phyloP scores from a whole-genome alignment of 2,797 vertebrate species.

The Cetoscarus ocellatus region DNA sequence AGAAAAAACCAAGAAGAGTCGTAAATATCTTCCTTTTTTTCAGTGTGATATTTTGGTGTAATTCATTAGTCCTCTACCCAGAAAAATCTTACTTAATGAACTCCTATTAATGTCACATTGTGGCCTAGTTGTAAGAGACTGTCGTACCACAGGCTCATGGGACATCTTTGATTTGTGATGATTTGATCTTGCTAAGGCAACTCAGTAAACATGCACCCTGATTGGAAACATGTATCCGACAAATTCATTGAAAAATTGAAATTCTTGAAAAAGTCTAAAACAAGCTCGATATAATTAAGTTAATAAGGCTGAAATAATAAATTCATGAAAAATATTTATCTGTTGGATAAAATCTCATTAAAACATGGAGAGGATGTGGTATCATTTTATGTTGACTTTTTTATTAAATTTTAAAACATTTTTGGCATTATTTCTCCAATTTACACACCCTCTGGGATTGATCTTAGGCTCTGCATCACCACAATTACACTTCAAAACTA shows the following conservation, averaged over 20 bases:
- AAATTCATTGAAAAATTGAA: too few relatives aligned
- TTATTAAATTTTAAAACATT: not conserved
- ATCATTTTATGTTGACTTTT: not conserved
- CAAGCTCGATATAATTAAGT: conserved; percentile 2
- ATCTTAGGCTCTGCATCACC: not conserved
- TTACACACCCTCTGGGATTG: not conserved
- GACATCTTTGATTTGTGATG: conserved; percentile 39
- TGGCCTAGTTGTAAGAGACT: conserved; percentile 27
- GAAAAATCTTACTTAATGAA: conserved; percentile 16
- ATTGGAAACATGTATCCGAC: conserved; percentile 6
- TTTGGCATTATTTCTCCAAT: not conserved
- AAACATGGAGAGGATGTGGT: not conserved
- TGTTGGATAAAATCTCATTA: conserved; percentile 5
- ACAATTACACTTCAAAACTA: not conserved
- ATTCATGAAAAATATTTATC: conserved; percentile 4
- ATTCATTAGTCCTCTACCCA: conserved; percentile 6
- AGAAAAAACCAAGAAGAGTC: not conserved
- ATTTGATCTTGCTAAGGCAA: conserved; percentile 24
- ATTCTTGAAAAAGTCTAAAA: not conserved
- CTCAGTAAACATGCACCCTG: conserved; percentile 21
- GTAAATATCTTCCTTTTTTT: not conserved
- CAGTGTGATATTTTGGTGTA: not conserved
- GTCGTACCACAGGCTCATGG: conserved; percentile 15
- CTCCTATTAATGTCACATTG: conserved; percentile 16
- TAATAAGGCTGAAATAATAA: conserved; percentile 4